A percentile compares a stretch with the other conserved stretches of the same genome.
Evolutionary conservation across 2,113 vertebrate species (phyloP).

Genomic region (Pelusios castaneus): DNA sequence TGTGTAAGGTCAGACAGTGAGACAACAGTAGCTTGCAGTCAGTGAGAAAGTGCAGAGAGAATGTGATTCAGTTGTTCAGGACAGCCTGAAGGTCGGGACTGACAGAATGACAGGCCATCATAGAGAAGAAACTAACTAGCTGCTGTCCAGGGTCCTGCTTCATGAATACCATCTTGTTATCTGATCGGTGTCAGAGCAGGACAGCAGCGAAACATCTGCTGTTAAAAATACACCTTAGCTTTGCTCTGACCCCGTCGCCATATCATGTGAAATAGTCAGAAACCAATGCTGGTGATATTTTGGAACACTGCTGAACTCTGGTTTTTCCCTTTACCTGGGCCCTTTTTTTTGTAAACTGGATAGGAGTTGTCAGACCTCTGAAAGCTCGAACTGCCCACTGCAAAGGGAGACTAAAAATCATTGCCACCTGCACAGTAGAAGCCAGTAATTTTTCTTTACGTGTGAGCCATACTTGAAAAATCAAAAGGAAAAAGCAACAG

Average conservation of each 20-base stretch:
- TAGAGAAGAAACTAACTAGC: slow-evolving; percentile 63
- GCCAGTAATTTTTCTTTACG: neutral
- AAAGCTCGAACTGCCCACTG: neutral
- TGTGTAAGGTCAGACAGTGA: slow-evolving; percentile 79
- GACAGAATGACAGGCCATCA: slow-evolving; percentile 89
- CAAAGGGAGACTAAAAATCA: neutral
- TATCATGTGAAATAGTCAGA: slow-evolving; percentile 57
- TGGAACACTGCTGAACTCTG: neutral
- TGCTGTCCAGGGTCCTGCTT: slow-evolving; percentile 73
- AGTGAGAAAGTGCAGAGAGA: slow-evolving; percentile 68
- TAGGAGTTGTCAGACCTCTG: neutral
- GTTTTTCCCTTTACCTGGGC: rapidly evolving
- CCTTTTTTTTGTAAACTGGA: neutral
- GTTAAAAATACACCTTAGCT: slow-evolving; percentile 44
- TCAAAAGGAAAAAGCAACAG: neutral
- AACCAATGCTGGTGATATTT: neutral
- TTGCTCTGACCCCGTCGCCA: neutral
- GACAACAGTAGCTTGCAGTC: slow-evolving; percentile 79
- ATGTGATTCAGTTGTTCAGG: slow-evolving; percentile 65
- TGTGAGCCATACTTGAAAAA: neutral
- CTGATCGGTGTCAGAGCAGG: slow-evolving; percentile 30
- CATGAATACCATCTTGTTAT: neutral
- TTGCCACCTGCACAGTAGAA: neutral
- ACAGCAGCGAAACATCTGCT: neutral
- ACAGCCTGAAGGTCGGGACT: slow-evolving; percentile 81